Base-by-base conservation (phyloP, 2,888 invertebrate species). In the Ophion ellenae region DNA sequence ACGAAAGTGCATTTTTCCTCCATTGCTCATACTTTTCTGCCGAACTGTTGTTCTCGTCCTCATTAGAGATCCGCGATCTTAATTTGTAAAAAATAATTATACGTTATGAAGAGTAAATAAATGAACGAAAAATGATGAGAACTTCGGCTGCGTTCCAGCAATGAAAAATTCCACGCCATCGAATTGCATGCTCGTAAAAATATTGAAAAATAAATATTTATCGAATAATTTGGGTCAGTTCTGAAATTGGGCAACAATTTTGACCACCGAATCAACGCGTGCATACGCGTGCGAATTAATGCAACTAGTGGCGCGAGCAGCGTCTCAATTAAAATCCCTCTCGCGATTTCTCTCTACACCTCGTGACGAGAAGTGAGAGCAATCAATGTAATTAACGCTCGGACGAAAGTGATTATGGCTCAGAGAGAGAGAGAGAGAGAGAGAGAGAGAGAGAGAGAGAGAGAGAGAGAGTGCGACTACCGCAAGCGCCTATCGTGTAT, bases 401-500 rank as follows among this genome's bases (percentile, higher is more conserved):
- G 73, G 83, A 86, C 74, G 88, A 88, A 86, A 88, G 87, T 87
- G 83, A 86, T 87, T 88, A 88, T 82, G 81, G 77, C 59, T 82
- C 80, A 71, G 40, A 70, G 81, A 76, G 57, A 67, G 61, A 73
- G 67, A 69, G 32, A 64, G 75, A 64, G 71, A 63, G 70, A 63
- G 75, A 61, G 64, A 61, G 57, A 67, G 32, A 53, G 53, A 32
- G 64, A 53, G 17, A 63, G 7, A 24, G 24, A 24, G 24, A 24
- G 24, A 24, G 24, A 24, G 20, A 63, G 32, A 36, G 32, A 5
- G 40, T 9, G 40, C 9, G 40, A 40, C 40, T 40, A 40, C 5
- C 40, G 40, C 40, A 40, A 40, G 40, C 7, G 40, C 40, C 40
- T 40, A 40, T 40, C 40, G 40, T 9, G 9, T 40, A 6, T 9